Evolutionary conservation across 2,797 vertebrate genomes (phyloP), one percentile per base, ranked within the genome.

Genomic region (Pantherophis vulpinus): DNA sequence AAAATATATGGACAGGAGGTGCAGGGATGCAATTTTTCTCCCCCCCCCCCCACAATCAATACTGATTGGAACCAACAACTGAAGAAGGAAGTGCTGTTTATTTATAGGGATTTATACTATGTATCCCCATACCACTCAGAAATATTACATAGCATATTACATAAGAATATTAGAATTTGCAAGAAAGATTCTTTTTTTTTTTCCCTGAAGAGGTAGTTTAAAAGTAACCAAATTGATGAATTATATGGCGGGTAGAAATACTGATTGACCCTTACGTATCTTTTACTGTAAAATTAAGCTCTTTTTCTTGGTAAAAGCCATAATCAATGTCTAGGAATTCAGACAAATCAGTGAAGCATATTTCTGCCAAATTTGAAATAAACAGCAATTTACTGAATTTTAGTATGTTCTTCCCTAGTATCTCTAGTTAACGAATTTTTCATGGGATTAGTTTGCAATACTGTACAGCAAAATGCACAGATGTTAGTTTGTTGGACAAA

Each of bases 281-380:
- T 95, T 47, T 95, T 95, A 79, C 61, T 93, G 89, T 90, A 95
- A 83, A 95, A 95, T 93, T 55, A 95, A 79, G 18, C 94, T 66
- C 47, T 96, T 90, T 95, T 63, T 63, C 94, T 29, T 88, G 91
- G 14, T 89, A 74, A 93, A 94, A 93, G 42, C 94, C 93, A 88
- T 93, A 95, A 59, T 93, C 92, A 96, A 47, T 87, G 20, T 7
- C 92, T 83, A 18, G 87, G 88, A 94, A 88, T 60, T 83, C 87
- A 91, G 93, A 94, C 91, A 95, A 94, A 12, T 60, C 86, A 92
- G 55, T 60, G 88, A 18, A 87, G 56, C 55, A 90, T 91, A 91
- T 96, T 94, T 90, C 89, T 95, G 1, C 88, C 60, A 94, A 91
- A 61, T 93, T 29, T 12, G 90, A 55, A 20, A 47, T 37, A 61